These are phyloP conservation scores for Corydoras maculifer DNA, from an alignment of 2,113 vertebrate genomes.

Conservation along the genomic window DNA sequence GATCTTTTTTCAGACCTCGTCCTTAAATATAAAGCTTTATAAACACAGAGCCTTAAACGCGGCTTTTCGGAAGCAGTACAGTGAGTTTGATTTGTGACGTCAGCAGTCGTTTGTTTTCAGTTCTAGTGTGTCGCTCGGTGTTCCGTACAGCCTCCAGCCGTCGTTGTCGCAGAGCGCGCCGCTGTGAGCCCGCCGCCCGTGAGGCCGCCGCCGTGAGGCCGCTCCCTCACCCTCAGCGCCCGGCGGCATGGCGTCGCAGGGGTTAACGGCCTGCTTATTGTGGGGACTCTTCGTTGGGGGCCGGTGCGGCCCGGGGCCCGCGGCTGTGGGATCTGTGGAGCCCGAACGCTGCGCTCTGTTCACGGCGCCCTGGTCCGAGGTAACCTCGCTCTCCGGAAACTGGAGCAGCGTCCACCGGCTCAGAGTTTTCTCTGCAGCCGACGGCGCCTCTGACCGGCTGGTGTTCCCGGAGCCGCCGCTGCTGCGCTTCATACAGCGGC, in stretches of 20 bases:
- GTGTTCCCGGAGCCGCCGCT: conserved; percentile 65
- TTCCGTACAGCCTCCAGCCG: too few species aligned
- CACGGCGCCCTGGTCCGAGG: conserved; percentile 55
- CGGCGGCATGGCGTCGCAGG: not conserved
- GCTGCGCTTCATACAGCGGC: conserved; percentile 58
- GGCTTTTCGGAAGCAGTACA: too few species aligned
- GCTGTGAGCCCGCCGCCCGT: too few species aligned
- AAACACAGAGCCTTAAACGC: too few species aligned
- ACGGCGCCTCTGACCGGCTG: conserved; percentile 24
- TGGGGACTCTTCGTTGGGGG: not conserved
- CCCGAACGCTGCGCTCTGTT: conserved; percentile 53
- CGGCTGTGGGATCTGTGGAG: conserved; percentile 31
- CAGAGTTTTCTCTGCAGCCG: conserved; percentile 44
- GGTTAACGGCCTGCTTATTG: not conserved
- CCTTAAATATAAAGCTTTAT: too few species aligned
- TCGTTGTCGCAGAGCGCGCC: too few species aligned
- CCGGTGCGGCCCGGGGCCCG: not conserved
- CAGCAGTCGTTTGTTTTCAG: too few species aligned
- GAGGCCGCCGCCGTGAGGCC: too few species aligned
- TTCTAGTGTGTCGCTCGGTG: too few species aligned
- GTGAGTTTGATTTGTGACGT: too few species aligned
- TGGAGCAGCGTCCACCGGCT: conserved; percentile 47
- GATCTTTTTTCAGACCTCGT: too few species aligned
- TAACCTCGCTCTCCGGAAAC: conserved; percentile 8
- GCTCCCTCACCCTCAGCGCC: too few species aligned